phyloP scores from a whole-genome alignment of 2,888 invertebrate genomes.

The Rotaria sp. region DNA sequence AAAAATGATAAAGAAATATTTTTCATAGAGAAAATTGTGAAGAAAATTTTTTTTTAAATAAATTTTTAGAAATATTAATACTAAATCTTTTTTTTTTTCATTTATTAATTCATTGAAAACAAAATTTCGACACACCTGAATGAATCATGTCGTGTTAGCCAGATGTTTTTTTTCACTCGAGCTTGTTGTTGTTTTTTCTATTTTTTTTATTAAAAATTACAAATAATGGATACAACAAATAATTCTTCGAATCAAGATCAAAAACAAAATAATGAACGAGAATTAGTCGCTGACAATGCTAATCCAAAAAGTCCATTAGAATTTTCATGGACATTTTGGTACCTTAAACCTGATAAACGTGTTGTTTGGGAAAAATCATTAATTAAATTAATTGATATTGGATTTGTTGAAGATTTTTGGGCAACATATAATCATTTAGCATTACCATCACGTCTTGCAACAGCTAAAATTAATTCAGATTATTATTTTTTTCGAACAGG shows the following conservation, averaged over 20 bases:
- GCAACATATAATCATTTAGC: slow-evolving; percentile 26
- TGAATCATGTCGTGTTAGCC: background rate
- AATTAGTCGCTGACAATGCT: background rate
- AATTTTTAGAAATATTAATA: background rate
- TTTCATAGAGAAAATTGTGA: background rate
- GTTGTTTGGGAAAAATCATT: background rate
- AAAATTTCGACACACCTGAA: background rate
- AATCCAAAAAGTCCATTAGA: slow-evolving; percentile 26
- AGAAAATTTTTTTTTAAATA: background rate
- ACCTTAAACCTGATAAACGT: slow-evolving; percentile 19
- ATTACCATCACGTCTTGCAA: background rate
- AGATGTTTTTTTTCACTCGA: background rate
- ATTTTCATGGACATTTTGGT: slow-evolving; percentile 28
- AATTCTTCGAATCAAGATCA: background rate
- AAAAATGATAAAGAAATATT: background rate
- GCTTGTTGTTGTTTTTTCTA: background rate
- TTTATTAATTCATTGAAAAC: background rate
- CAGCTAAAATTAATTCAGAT: background rate
- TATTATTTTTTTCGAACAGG: slow-evolving; percentile 24
- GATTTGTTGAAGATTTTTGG: slow-evolving; percentile 26
- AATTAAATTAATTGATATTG: slow-evolving; percentile 18
- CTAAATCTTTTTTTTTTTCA: background rate
- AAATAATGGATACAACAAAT: background rate
- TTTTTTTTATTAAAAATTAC: background rate
- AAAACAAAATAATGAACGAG: background rate